Evolutionary conservation across 2,888 invertebrate genomes (phyloP).

Genomic region (Scrobipalpa atriplicella): DNA sequence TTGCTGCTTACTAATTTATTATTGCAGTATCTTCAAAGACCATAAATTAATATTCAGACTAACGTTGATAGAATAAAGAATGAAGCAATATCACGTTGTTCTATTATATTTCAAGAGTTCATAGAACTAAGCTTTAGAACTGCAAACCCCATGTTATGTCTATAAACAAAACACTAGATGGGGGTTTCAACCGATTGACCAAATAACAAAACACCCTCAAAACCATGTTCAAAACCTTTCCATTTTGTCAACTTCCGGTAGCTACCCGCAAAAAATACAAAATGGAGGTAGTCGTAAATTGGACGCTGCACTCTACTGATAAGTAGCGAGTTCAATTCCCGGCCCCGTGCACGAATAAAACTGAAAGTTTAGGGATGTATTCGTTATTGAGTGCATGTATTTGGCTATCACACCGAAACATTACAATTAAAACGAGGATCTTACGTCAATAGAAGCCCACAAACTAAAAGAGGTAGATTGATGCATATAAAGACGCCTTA

Average conservation of each 20-base stretch:
- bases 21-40: too few species aligned
- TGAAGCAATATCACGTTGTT: too few species aligned
- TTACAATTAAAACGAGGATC: neutral
- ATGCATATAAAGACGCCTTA: too few species aligned
- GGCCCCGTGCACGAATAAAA: slow-evolving; percentile 46
- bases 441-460: too few species aligned
- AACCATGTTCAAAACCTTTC: slow-evolving; percentile 12
- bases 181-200: slow-evolving; percentile 1
- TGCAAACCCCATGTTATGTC: neutral
- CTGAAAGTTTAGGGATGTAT: slow-evolving; percentile 45
- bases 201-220: neutral
- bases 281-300: slow-evolving; percentile 34
- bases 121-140: neutral
- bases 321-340: slow-evolving; percentile 50
- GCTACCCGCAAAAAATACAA: slow-evolving; percentile 9
- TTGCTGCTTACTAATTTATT: too few species aligned
- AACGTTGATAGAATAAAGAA: too few species aligned
- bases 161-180: neutral
- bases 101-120: neutral
- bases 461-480: too few species aligned
- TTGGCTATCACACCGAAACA: slow-evolving; percentile 17
- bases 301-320: slow-evolving; percentile 55
- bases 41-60: too few species aligned
- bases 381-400: slow-evolving; percentile 29
- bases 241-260: slow-evolving; percentile 10